Conservation (phyloP, 2,888 invertebrate species). For the Resseliella maxima region DNA sequence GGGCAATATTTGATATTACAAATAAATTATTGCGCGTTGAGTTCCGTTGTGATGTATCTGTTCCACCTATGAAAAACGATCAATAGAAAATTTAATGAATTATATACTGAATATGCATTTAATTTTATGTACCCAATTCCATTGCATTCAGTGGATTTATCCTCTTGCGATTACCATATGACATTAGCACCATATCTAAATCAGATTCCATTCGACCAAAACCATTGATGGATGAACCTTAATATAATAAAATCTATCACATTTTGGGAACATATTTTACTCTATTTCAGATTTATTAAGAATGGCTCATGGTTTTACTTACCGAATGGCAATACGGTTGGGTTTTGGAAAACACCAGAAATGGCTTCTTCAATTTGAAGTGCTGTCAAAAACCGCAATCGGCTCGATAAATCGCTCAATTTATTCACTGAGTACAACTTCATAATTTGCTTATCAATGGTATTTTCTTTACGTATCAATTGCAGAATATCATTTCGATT, state of each 20-base stretch:
- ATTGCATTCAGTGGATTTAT: not conserved
- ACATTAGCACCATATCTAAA: slow-evolving; percentile 76
- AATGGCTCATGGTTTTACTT: no score
- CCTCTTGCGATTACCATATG: slow-evolving; percentile 61
- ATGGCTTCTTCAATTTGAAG: slow-evolving; percentile 78
- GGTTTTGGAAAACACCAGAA: slow-evolving; percentile 77
- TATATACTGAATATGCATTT: no score
- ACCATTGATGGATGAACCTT: slow-evolving; percentile 90
- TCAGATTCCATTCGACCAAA: slow-evolving; percentile 88
- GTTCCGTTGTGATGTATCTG: no score
- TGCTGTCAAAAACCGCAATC: slow-evolving; percentile 82
- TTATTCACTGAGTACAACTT: slow-evolving; percentile 72
- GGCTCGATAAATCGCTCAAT: slow-evolving; percentile 79
- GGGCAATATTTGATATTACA: slow-evolving; percentile 77
- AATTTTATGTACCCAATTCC: no score
- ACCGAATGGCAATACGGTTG: slow-evolving; percentile 83
- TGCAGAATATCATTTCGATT: not conserved
- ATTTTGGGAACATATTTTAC: no score
- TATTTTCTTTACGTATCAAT: slow-evolving; percentile 65
- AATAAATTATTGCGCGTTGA: slow-evolving; percentile 74
- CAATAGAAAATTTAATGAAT: no score
- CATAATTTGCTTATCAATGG: slow-evolving; percentile 77
- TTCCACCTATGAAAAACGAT: no score
- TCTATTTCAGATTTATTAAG: no score
- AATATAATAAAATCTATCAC: no score